These are phyloP conservation scores for Lutraria lutraria DNA, from an alignment of 2,888 invertebrate genomes.

Conservation along the genomic window DNA sequence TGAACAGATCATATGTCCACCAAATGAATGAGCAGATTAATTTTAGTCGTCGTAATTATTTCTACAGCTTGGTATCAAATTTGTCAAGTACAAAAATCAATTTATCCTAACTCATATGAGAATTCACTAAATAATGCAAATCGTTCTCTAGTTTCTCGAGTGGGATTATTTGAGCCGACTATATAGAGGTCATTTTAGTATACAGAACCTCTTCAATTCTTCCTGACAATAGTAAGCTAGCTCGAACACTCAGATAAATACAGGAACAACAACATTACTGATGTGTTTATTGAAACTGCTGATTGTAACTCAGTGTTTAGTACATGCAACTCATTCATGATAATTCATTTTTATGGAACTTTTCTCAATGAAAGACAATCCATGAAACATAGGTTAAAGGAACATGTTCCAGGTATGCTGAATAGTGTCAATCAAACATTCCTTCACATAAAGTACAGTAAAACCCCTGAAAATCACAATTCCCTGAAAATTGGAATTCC, in stretches of 20 bases:
- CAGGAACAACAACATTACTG: too few species aligned
- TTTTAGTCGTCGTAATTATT: conserved; percentile 66
- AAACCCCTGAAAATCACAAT: too few species aligned
- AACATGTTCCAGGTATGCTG: too few species aligned
- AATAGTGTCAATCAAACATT: too few species aligned
- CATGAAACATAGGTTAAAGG: too few species aligned
- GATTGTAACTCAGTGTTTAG: too few species aligned
- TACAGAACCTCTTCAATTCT: not conserved
- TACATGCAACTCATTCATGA: too few species aligned
- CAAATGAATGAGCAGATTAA: conserved; percentile 66
- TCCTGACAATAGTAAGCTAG: not conserved
- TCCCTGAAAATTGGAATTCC: too few species aligned
- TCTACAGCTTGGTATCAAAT: conserved; percentile 66
- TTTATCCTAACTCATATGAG: conserved; percentile 61
- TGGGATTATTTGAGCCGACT: not conserved
- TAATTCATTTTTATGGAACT: too few species aligned
- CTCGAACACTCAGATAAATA: not conserved
- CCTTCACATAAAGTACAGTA: too few species aligned
- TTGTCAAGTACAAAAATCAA: conserved; percentile 67
- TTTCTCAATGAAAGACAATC: too few species aligned
- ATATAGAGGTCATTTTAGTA: conserved; percentile 24
- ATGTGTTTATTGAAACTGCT: too few species aligned
- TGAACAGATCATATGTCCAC: conserved; percentile 51
- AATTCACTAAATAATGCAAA: conserved; percentile 51
- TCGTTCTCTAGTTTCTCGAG: conserved; percentile 32